Conservation (phyloP, 2,113 vertebrate genomes). For the Cheirogaleus medius region DNA sequence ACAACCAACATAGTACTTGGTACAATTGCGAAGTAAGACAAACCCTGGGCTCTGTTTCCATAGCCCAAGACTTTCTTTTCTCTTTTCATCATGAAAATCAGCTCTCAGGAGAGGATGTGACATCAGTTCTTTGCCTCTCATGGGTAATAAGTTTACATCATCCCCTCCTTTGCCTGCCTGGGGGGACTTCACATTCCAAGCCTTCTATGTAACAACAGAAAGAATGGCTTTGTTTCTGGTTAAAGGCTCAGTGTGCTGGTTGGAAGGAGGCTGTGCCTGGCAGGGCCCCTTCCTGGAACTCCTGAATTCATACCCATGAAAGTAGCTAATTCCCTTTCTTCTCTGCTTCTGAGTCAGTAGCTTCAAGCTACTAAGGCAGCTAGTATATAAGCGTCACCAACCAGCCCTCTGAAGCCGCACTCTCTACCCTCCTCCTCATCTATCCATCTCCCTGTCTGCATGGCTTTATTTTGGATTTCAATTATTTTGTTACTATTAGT, state of each 20-base stretch:
- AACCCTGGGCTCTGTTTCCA: neutral
- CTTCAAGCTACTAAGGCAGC: neutral
- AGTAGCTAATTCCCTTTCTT: neutral
- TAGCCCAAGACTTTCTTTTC: neutral
- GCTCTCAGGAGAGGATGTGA: conserved; percentile 65
- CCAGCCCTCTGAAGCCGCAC: neutral
- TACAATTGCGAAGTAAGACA: neutral
- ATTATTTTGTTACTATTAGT: neutral
- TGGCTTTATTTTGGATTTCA: conserved; percentile 54
- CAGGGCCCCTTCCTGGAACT: neutral
- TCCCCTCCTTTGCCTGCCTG: neutral
- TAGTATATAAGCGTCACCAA: rapidly evolving
- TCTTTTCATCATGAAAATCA: conserved; percentile 55
- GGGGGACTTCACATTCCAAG: conserved; percentile 50
- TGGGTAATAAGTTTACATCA: conserved; percentile 63
- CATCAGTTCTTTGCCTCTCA: conserved; percentile 51
- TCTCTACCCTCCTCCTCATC: neutral
- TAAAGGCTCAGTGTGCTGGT: neutral
- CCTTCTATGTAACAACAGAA: conserved; percentile 38
- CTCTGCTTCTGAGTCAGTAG: neutral
- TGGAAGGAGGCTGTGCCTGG: neutral
- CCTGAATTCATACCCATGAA: neutral
- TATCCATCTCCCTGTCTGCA: neutral
- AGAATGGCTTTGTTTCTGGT: conserved; percentile 51
- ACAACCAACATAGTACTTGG: neutral